Base-by-base conservation (phyloP, 2,888 invertebrate genomes). In the Cremastinae sp. region DNA sequence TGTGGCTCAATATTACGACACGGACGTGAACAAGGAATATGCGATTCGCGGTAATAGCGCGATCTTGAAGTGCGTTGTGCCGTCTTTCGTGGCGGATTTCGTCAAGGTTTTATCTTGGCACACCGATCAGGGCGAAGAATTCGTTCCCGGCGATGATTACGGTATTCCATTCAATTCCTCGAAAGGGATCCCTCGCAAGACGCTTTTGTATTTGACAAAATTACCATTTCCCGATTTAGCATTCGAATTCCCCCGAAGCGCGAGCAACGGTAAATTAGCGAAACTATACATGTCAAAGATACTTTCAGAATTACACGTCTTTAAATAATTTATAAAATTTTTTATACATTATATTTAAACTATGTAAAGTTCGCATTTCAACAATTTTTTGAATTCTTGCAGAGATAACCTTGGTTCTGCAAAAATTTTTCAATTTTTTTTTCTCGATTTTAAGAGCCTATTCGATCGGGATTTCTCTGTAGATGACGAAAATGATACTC, bases 11-110 rank as follows among this genome's bases (percentile, higher is more conserved):
- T 93, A 93, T 86, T 96, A 95, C 91, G 95, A 95, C 88, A 94
- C 94, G 53, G 95, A 96, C 85, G 95, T 95, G 76, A 95, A 95
- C 91, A 95, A 96, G 91, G 97, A 97, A 90, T 96, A 96, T 90
- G 96, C 95, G 71, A 97, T 97, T 87, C 94, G 96, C 83, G 96
- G 97, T 84, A 97, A 97, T 90, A 94, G 96, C 84, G 96, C 96
- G 78, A 95, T 96, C 80, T 91, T 96, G 85, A 96, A 96, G 91
- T 97, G 96, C 91, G 95, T 95, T 85, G 95, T 96, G 86, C 97
- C 97, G 59, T 96, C 96, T 78, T 98, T 97, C 91, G 97, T 97
- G 78, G 96, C 96, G 77, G 97, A 97, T 91, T 97, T 97, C 91
- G 96, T 98, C 78, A 93, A 92, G 86, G 96, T 98, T 81, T 92